Evolutionary conservation across 2,888 invertebrate genomes (phyloP), one percentile per base, ranked within the genome.

Genomic region (Cephus spinipes): DNA sequence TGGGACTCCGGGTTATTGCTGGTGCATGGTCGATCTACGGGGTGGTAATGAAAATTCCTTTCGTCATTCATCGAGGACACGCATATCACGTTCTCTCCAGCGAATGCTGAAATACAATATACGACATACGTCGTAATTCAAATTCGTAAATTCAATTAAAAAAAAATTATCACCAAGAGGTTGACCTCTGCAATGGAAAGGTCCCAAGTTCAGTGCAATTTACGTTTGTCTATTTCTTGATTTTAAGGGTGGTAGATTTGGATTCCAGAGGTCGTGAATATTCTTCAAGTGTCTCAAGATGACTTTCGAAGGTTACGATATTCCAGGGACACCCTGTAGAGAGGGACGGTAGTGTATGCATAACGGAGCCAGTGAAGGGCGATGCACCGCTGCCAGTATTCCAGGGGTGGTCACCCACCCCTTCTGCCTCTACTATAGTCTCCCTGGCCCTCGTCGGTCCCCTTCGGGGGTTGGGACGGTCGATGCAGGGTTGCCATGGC

Each of bases 401-500:
- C 87, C 84, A 82, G 84, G 86, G 86, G 85, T 82, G 83, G 86
- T 83, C 84, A 80, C 82, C 81, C 80, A 84, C 82, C 81, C 76
- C 31, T 71, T 34, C 30, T 74, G 68, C 76, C 74, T 68, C 74
- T 40, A 11, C 77, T 55, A 73, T 71, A 69, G 76, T 76, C 78
- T 40, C 71, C 84, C 79, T 85, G 80, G 83, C 81, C 86, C 83
- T 86, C 85, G 86, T 85, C 87, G 87, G 73, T 31, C 83, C 80
- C 87, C 88, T 79, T 81, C 74, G 81, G 86, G 86, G 89, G 86
- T 86, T 91, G 92, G 90, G 92, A 91, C 91, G 93, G 90, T 92
- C 92, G 93, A 93, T 93, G 93, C 92, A 92, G 91, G 91, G 92
- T 93, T 91, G 87, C 92, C 91, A 91, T 92, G 91, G 92, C 90